A percentile compares a stretch with the other conserved stretches of the same genome.
Conservation (phyloP, 2,797 vertebrate species). For the Delichon dasypus region DNA sequence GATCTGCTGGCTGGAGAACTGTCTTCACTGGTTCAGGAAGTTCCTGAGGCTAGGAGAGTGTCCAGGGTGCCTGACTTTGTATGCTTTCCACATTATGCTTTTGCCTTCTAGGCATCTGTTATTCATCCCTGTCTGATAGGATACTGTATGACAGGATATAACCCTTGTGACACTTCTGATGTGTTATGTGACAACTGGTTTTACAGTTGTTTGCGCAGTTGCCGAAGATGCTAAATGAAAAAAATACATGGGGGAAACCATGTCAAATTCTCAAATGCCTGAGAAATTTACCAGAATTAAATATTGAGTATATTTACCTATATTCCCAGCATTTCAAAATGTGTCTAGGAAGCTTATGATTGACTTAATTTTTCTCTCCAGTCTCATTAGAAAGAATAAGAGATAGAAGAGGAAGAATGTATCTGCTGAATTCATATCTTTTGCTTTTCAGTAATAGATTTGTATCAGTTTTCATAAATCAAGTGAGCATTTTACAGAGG, state of each 20-base stretch:
- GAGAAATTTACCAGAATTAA: background rate
- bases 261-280: background rate
- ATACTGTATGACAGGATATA: background rate
- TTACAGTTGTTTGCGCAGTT: background rate
- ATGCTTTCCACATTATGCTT: background rate
- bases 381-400: background rate
- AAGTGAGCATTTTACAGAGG: background rate
- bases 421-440: background rate
- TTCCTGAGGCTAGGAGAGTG: background rate
- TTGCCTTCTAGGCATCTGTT: background rate
- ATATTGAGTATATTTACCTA: background rate
- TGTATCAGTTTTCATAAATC: background rate
- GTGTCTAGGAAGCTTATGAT: background rate
- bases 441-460: background rate
- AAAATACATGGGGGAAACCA: background rate
- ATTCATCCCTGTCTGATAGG: background rate
- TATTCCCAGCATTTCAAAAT: background rate
- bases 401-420: background rate
- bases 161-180: background rate
- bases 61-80: background rate
- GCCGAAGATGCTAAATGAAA: background rate
- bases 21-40: background rate
- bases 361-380: background rate
- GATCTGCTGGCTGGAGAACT: background rate
- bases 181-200: background rate